Evolutionary conservation across 1,140 invertebrate genomes (phyloP), one percentile per base, ranked within the genome.

Genomic region (Tribolium castaneum): DNA sequence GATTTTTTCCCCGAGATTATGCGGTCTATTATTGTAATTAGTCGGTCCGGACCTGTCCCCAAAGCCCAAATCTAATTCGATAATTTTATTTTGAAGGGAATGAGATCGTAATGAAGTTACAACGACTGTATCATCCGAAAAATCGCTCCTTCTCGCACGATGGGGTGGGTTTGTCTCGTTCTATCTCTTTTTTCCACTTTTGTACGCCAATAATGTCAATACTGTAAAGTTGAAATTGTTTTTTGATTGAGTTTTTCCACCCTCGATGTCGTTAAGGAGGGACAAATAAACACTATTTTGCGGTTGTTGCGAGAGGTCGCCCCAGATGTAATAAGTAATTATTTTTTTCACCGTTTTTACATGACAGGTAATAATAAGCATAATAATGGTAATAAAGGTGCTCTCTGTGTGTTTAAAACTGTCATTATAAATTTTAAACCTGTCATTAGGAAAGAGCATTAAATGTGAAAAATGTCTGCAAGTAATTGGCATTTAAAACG

Each of bases 51-150:
- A 45, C 59, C 59, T 66, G 59, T 34, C 59, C n/a, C 59, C 59
- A 45, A 52, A 22, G 72, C 72, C 50, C 39, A 78, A 81, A 82
- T 82, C 81, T 78, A 82, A 82, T 82, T 82, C 78, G 76, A 77
- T 82, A 82, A 82, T 82, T 82, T 81, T 80, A 82, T 82, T 82
- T 80, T 45, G 75, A 59, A 45, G 75, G 81, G 78, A 82, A 82
- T 81, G 75, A 80, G 80, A 81, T 81, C 75, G 80, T 82, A 82
- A 82, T 79, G 81, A 82, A 82, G 80, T 82, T 82, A 81, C 76
- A 80, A 81, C 79, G 80, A 80, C 78, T 80, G 74, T 75, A 78
- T 78, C 78, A 81, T 80, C 80, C 80, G 76, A 62, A 62, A 62
- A 62, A 25, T 35, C 6, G 59, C 2, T 12, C 30, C 12, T 35